Percentiles rank a stretch among this genome's conserved stretches.
Evolutionary conservation across 2,113 vertebrate species (phyloP).

Genomic region (Microcebus ravelobensis): DNA sequence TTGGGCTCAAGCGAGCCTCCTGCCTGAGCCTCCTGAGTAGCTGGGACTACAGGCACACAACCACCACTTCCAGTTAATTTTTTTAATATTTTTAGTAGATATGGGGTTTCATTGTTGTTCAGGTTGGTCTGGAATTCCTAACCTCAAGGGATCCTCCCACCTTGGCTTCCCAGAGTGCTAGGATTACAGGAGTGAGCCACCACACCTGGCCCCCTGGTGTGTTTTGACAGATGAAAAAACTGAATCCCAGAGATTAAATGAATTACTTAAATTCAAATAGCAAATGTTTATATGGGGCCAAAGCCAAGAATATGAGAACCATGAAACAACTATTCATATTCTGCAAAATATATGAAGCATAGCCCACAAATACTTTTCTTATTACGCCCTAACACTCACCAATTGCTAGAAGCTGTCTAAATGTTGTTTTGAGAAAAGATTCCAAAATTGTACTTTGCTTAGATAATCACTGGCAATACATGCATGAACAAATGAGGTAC

Average conservation of each 20-base stretch:
- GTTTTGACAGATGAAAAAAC: background rate
- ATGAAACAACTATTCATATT: background rate
- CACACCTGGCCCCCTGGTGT: background rate
- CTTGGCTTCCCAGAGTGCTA: too few relatives aligned
- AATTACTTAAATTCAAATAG: background rate
- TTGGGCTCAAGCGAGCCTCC: too few relatives aligned
- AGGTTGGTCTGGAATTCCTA: too few relatives aligned
- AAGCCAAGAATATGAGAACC: background rate
- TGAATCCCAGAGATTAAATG: background rate
- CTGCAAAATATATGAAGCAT: background rate
- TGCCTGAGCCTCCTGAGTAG: too few relatives aligned
- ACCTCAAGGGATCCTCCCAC: too few relatives aligned
- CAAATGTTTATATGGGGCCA: background rate
- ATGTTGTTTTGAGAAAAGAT: background rate
- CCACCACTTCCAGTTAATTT: too few relatives aligned
- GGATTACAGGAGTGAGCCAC: too few relatives aligned
- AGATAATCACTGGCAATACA: background rate
- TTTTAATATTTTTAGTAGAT: too few relatives aligned
- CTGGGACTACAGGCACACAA: too few relatives aligned
- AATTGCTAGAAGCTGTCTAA: background rate
- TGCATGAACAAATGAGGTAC: background rate
- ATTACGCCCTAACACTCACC: background rate
- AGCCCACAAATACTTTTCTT: background rate
- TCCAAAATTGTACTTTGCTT: background rate
- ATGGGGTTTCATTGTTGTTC: too few relatives aligned